Base-by-base conservation (phyloP, 2,888 invertebrate genomes). In the Odontocerum albicorne region DNA sequence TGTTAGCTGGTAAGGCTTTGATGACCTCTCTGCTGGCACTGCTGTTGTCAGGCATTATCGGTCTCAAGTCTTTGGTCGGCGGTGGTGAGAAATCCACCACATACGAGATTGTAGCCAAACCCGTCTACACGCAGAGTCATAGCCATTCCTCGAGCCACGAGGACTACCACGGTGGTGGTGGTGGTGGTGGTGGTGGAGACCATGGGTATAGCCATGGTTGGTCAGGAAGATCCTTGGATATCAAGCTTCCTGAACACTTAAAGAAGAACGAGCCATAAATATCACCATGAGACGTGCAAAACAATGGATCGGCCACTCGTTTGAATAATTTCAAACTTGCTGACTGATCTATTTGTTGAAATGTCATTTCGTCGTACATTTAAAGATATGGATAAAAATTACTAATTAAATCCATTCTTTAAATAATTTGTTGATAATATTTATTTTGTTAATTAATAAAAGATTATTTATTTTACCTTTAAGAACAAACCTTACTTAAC, bases 81-180 rank as follows among this genome's bases (percentile, higher is more conserved):
- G 80, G 83, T 2, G 40, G 87, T 1, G 83, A 85, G 57, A 87
- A 87, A 66, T 81, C 86, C 6, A 89, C 90, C 6, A 90, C 90
- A 0, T 92, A 92, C 67, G 91, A 92, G 72, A 89, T 92, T 57
- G 86, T 92, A 4, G 85, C 90, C 38, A 91, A 91, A 63, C 91
- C 91, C 0, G 77, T 91, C 0, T 90, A 90, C 68, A 82, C 84
- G 1, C 85, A 85, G 20, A 76, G 79, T 2, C 82, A 83, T 51
- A 75, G 79, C 0, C 83, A 83, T 49, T 83, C 83, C 0, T 77
- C 81, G 0, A 79, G 76, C 2, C 82, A 83, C 63, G 83, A 83
- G 57, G 83, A 83, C 49, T 77, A 73, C 0, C 79, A 79, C 44
- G 78, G 75, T 0, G 77, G 79, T 35, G 40, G 32, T 6, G 40